These are phyloP conservation scores for Aleadryas rufinucha DNA, from an alignment of 2,113 vertebrate species.

Conservation along the genomic window DNA sequence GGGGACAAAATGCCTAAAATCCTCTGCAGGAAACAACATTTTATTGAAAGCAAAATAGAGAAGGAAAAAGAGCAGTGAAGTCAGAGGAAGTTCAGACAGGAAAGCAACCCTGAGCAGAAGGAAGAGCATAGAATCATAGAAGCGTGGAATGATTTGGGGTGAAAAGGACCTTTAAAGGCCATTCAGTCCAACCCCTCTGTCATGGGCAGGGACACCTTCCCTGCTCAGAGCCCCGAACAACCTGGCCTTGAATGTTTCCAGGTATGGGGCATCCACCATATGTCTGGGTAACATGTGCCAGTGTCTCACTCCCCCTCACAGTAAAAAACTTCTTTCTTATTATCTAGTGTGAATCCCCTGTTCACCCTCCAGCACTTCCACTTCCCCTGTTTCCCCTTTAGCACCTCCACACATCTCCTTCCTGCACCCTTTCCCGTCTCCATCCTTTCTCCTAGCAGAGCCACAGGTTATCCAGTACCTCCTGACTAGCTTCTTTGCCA, in stretches of 20 bases:
- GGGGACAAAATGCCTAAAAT: neutral
- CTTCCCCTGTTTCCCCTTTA: neutral
- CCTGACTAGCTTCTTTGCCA: neutral
- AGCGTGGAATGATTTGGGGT: neutral
- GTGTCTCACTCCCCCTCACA: neutral
- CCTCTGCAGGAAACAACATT: neutral
- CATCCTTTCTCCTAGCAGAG: neutral
- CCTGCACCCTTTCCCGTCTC: neutral
- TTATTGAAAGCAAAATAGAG: neutral
- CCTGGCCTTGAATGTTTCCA: neutral
- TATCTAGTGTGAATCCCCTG: neutral
- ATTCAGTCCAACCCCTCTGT: neutral
- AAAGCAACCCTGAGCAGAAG: neutral
- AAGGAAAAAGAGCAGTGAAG: neutral
- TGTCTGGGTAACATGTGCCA: neutral
- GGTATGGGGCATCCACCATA: too few relatives aligned
- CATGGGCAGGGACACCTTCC: neutral
- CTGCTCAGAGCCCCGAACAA: neutral
- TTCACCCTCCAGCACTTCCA: neutral
- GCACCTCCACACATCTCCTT: neutral
- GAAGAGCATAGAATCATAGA: neutral
- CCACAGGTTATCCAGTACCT: neutral
- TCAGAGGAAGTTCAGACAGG: neutral
- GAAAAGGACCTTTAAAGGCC: neutral
- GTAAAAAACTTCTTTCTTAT: neutral